Evolutionary conservation across 2,888 invertebrate genomes (phyloP).

Genomic region (Cephus pygmeus): DNA sequence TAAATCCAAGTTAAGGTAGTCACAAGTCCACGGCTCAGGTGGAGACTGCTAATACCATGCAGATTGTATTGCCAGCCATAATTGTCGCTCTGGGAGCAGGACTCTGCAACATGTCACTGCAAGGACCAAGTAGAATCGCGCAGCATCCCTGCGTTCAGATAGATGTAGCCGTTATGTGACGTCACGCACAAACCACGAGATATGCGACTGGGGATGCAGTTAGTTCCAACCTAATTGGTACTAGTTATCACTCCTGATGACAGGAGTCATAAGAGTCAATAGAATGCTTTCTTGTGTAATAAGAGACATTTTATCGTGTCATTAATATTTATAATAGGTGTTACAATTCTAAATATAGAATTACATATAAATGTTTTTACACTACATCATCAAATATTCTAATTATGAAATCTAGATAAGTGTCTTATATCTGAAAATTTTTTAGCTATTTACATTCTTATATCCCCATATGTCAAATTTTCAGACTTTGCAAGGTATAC

Average conservation of each 20-base stretch:
- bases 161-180: constrained; percentile 41
- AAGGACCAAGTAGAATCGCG: constrained; percentile 43
- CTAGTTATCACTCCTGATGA: neutral
- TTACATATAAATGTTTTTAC: no score
- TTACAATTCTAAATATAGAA: neutral
- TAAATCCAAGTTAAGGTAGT: constrained; percentile 52
- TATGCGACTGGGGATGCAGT: constrained; percentile 51
- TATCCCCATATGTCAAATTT: neutral
- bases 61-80: constrained; percentile 42
- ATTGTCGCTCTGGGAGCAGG: constrained; percentile 39
- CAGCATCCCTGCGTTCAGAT: constrained; percentile 46
- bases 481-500: neutral
- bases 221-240: constrained; percentile 42
- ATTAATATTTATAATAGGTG: neutral
- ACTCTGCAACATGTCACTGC: constrained; percentile 31
- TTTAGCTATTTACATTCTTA: neutral
- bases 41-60: constrained; percentile 28
- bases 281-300: neutral
- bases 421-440: neutral
- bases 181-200: constrained; percentile 31
- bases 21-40: constrained; percentile 24
- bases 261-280: neutral
- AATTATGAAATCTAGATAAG: neutral
- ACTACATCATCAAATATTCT: neutral
- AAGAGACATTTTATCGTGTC: neutral